phyloP scores from a whole-genome alignment of 2,888 invertebrate genomes.

The Holacanthella duospinosa region DNA sequence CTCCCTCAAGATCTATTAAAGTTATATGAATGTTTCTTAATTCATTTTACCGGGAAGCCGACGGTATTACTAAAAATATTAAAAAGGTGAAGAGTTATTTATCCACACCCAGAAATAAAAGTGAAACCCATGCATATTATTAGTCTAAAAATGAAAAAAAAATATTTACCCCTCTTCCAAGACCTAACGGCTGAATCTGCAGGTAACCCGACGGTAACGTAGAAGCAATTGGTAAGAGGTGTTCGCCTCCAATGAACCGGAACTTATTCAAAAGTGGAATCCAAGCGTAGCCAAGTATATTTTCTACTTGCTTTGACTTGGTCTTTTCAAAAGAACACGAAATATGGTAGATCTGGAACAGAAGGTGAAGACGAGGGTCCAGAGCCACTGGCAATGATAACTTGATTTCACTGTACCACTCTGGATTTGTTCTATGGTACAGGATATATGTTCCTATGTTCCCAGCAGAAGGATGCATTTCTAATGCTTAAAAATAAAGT shows the following conservation, averaged over 20 bases:
- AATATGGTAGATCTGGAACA: slow-evolving; percentile 92
- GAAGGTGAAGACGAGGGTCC: slow-evolving; percentile 73
- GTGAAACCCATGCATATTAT: too few species aligned
- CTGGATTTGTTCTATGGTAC: slow-evolving; percentile 80
- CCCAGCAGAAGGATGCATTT: slow-evolving; percentile 29
- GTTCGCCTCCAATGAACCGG: slow-evolving; percentile 63
- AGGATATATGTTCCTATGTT: slow-evolving; percentile 42
- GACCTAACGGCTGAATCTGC: slow-evolving; percentile 74
- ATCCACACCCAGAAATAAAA: background rate
- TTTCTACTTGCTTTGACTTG: slow-evolving; percentile 46
- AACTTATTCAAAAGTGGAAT: slow-evolving; percentile 65
- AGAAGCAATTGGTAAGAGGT: slow-evolving; percentile 73
- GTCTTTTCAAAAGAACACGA: slow-evolving; percentile 61
- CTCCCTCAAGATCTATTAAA: too few species aligned
- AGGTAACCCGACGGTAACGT: slow-evolving; percentile 82
- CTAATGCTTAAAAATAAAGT: slow-evolving; percentile 24
- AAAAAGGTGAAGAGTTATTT: too few species aligned
- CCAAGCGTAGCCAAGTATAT: slow-evolving; percentile 90
- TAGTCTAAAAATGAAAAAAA: too few species aligned
- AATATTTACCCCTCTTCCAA: slow-evolving; percentile 73
- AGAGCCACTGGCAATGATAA: slow-evolving; percentile 76
- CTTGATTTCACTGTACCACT: slow-evolving; percentile 90
- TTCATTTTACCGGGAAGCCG: too few species aligned
- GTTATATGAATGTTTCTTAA: too few species aligned
- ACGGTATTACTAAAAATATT: too few species aligned